Evolutionary conservation across 2,888 invertebrate species (phyloP), one percentile per base, ranked within the genome.

Genomic region (Oconnorella tubifera): DNA sequence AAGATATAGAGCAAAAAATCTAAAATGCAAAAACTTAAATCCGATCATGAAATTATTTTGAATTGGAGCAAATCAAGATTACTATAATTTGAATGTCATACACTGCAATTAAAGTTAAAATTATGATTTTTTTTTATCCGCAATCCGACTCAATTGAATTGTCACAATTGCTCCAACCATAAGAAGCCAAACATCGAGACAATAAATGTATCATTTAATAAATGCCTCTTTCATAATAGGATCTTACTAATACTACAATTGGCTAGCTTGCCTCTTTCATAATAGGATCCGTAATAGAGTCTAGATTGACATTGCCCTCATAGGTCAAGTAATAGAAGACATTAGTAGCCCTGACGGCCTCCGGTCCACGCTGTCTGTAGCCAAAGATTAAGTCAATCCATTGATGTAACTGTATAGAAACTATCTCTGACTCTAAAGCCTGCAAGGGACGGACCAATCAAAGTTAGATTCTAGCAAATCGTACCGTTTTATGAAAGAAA

Each of bases 361-460:
- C 97, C 0, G 98, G 97, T 51, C 97, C 99, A 86, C 93, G 88
- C 81, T 99, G 99, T 82, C 99, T 99, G 84, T 99, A 99, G 71
- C 99, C 99, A 82, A 99, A 99, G 77, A 99, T 95, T 72, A 99
- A 87, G 83, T 99, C 99, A 75, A 99, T 98, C 99, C 99, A 99
- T 83, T 99, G 98, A 80, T 99, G 98, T 72, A 99, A 87, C 84
- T 99, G 99, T 81, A 99, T 99, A 68, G 97, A 97, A 25, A 99
- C 99, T 80, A 99, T 95, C 84, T 99, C 99, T 0, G 97, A 98
- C 83, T 99, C 99, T 62, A 99, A 85, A 1, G 98, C 98, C 88
- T 89, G 80, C 27, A 72, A 66, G 19, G 64, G n/a, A n/a, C n/a
- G 61, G 50, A 50, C 29, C 28, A 53, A 53, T n/a, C n/a, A n/a